phyloP scores from a whole-genome alignment of 2,888 invertebrate genomes.

The Phortica okadai region DNA sequence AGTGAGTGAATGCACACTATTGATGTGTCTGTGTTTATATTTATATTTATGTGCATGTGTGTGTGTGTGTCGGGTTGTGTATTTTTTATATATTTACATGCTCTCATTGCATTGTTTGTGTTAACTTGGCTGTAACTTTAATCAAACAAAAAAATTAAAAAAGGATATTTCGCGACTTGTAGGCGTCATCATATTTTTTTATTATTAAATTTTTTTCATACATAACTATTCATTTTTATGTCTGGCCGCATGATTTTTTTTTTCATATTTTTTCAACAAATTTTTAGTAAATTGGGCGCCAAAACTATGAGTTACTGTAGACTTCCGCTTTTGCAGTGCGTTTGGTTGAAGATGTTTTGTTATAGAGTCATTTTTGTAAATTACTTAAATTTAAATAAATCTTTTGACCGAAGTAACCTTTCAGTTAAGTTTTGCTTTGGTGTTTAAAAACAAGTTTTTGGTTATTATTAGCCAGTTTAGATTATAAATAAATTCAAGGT shows the following conservation, averaged over 20 bases:
- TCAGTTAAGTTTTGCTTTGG: too few species aligned
- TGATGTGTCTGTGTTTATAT: too few species aligned
- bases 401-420: too few species aligned
- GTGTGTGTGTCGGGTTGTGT: not conserved
- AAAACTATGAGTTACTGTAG: conserved; percentile 46
- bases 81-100: not conserved
- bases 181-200: conserved; percentile 48
- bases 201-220: not conserved
- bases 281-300: conserved; percentile 67
- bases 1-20: not conserved
- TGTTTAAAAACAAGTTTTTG: too few species aligned
- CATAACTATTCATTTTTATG: conserved; percentile 7
- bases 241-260: conserved; percentile 29
- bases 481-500: too few species aligned
- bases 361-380: not conserved
- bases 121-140: not conserved
- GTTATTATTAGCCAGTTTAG: too few species aligned
- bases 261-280: conserved; percentile 37
- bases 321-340: not conserved
- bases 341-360: not conserved
- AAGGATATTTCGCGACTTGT: conserved; percentile 52
- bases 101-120: not conserved
- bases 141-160: conserved; percentile 3
- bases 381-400: not conserved
- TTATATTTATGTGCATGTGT: too few species aligned